Conservation (phyloP, 2,888 invertebrate genomes). For the Phengaris alcon region DNA sequence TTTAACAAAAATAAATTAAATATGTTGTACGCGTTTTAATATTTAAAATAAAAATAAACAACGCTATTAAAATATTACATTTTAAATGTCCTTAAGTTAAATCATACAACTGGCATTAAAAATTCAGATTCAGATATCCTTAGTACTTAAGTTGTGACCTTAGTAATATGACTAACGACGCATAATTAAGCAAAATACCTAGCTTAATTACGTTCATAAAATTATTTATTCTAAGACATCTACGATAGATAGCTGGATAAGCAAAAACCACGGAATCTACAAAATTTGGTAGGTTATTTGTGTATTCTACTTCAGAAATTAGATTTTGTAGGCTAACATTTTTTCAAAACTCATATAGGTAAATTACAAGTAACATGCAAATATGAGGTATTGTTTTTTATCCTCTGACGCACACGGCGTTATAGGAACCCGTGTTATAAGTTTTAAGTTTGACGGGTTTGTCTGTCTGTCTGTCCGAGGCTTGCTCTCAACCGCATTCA, state of each 20-base stretch:
- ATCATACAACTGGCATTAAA: conserved; percentile 8
- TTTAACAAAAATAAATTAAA: not conserved
- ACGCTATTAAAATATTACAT: not conserved
- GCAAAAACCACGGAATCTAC: not conserved
- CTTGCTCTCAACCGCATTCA: no score
- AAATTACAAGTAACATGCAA: no score
- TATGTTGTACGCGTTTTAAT: not conserved
- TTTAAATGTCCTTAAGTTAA: not conserved
- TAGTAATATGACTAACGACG: conserved; percentile 3
- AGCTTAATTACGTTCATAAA: not conserved
- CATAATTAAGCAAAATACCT: not conserved
- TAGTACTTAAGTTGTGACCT: conserved; percentile 5
- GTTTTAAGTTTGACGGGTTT: no score
- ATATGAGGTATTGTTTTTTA: no score
- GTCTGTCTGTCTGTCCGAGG: no score
- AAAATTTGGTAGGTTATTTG: no score
- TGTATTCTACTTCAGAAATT: no score
- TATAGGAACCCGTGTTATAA: no score
- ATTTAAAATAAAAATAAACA: not conserved
- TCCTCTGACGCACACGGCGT: no score
- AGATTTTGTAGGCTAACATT: no score
- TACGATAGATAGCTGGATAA: not conserved
- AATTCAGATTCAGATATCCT: conserved; percentile 12
- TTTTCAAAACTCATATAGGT: no score
- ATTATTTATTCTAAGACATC: not conserved